A percentile compares a stretch with the other conserved stretches of the same genome.
Conservation (phyloP, 2,888 invertebrate genomes). For the Lottia gigantea region DNA sequence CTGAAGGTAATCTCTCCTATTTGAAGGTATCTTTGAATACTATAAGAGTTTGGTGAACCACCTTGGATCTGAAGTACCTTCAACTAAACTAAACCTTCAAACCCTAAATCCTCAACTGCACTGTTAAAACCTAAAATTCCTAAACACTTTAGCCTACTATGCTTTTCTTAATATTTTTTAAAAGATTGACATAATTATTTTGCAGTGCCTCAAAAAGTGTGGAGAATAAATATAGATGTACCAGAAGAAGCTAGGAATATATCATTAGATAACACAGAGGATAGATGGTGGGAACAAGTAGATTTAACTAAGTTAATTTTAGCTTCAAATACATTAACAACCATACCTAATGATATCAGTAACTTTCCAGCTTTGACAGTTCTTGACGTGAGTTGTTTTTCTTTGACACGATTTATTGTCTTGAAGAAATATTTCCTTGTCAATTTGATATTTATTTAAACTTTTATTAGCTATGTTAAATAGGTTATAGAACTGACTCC, state of each 20-base stretch:
- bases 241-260: constrained; percentile 67
- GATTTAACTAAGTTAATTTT: constrained; percentile 80
- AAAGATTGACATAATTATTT: not conserved
- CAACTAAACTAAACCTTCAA: too few species aligned
- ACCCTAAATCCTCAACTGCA: too few species aligned
- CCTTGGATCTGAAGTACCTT: too few species aligned
- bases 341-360: constrained; percentile 64
- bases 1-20: constrained; percentile 52
- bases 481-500: too few species aligned
- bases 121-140: too few species aligned
- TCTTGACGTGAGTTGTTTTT: constrained; percentile 66
- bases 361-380: constrained; percentile 66
- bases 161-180: too few species aligned
- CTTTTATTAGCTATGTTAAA: too few species aligned
- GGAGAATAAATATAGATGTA: constrained; percentile 69
- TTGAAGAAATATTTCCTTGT: not conserved
- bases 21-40: too few species aligned
- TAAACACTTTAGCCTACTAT: too few species aligned
- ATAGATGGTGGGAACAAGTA: constrained; percentile 80
- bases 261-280: constrained; percentile 62
- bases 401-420: not conserved
- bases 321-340: constrained; percentile 66
- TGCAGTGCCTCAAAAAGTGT: constrained; percentile 64
- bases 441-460: too few species aligned
- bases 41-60: too few species aligned